A percentile compares a stretch with the other conserved stretches of the same genome.
Conservation (phyloP, 1,140 invertebrate genomes). For the Pogonognathellus flavescens region DNA sequence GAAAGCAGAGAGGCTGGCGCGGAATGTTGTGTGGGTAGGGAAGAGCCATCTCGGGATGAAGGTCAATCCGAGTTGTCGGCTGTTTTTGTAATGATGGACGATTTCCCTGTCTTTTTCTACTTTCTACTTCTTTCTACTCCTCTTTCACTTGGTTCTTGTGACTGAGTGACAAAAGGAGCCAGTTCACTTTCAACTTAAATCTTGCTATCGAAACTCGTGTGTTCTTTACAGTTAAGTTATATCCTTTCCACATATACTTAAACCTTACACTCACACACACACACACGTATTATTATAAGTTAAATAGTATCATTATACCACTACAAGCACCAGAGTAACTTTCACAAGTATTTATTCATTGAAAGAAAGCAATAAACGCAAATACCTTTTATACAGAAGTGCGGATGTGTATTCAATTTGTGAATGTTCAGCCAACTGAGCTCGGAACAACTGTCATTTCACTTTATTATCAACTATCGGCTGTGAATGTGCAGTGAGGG, state of each 20-base stretch:
- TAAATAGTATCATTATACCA: not conserved
- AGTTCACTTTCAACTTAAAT: constrained; percentile 31
- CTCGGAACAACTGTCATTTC: constrained; percentile 19
- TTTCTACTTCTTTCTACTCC: constrained; percentile 39
- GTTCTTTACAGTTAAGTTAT: not conserved
- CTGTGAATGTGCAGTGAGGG: constrained; percentile 7
- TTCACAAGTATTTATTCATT: constrained; percentile 28
- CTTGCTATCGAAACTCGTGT: constrained; percentile 27
- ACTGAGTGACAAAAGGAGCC: constrained; percentile 26
- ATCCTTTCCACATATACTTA: not conserved
- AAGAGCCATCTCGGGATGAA: constrained; percentile 56
- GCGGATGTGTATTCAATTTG: constrained; percentile 28
- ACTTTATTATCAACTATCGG: not conserved
- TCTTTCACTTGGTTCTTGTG: constrained; percentile 28
- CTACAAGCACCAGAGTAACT: not conserved
- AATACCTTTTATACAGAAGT: constrained; percentile 1
- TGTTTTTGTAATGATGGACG: constrained; percentile 57
- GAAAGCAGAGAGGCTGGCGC: constrained; percentile 31
- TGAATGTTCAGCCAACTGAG: constrained; percentile 31
- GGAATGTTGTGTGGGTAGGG: not conserved
- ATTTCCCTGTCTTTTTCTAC: constrained; percentile 42
- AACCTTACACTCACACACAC: constrained; percentile 1
- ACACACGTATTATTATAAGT: not conserved
- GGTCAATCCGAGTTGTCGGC: constrained; percentile 49
- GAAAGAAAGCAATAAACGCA: constrained; percentile 20